Conservation (phyloP, 1,140 invertebrate genomes). For the Drosophila rhopaloa region DNA sequence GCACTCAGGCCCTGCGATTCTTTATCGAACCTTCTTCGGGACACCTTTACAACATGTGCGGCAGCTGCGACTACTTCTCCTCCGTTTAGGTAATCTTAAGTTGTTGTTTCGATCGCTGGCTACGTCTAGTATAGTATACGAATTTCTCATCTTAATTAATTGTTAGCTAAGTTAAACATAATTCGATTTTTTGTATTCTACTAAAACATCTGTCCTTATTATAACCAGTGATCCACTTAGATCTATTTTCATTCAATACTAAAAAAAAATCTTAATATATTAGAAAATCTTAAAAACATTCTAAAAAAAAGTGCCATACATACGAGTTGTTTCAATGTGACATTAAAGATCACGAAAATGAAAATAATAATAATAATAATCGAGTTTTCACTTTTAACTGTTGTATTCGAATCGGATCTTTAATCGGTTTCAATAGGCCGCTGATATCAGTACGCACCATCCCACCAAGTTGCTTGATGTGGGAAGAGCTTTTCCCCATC, state of each 20-base stretch:
- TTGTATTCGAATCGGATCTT: no score
- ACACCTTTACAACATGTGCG: constrained; percentile 68
- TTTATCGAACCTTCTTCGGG: constrained; percentile 60
- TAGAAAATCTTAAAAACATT: background rate
- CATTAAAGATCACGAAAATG: background rate
- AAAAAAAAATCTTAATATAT: background rate
- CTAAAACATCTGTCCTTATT: no score
- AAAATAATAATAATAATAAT: no score
- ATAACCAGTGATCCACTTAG: background rate
- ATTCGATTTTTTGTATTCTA: background rate
- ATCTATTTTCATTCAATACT: background rate
- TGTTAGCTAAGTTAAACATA: background rate
- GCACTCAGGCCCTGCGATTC: constrained; percentile 61
- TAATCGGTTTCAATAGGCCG: no score
- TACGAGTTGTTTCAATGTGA: background rate
- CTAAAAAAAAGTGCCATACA: background rate
- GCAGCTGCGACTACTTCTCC: constrained; percentile 75
- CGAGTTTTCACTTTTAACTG: no score
- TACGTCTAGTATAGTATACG: constrained; percentile 20
- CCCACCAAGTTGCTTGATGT: background rate
- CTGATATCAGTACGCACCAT: background rate
- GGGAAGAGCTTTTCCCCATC: constrained; percentile 27
- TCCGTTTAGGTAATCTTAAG: constrained; percentile 37
- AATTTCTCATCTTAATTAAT: background rate
- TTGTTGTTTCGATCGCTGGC: constrained; percentile 14